Conservation (phyloP, 2,797 vertebrate species). For the Eospalax fontanierii region DNA sequence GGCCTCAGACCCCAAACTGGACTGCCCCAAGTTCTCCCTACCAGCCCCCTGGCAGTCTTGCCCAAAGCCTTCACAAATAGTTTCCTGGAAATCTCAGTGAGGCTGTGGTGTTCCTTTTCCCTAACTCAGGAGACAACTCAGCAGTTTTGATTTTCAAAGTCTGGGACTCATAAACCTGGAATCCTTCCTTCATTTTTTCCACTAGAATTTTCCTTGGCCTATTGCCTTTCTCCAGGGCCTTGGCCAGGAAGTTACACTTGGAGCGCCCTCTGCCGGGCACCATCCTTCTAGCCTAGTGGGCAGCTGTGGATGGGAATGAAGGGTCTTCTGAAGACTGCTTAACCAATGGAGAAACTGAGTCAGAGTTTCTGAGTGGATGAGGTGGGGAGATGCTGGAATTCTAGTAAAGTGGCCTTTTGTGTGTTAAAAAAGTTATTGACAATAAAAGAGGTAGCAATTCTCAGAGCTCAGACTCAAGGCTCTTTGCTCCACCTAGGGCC, state of each 20-base stretch:
- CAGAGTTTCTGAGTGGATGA: background rate
- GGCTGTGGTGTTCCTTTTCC: constrained; percentile 68
- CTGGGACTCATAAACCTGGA: constrained; percentile 81
- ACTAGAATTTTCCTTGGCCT: constrained; percentile 63
- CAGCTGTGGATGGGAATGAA: background rate
- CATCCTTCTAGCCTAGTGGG: background rate
- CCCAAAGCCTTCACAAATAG: constrained; percentile 63
- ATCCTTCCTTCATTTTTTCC: constrained; percentile 74
- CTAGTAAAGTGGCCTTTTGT: background rate
- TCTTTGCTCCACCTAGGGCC: background rate
- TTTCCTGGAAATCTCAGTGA: constrained; percentile 79
- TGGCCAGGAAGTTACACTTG: constrained; percentile 11
- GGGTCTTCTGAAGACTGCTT: background rate
- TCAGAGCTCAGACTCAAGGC: constrained; percentile 9
- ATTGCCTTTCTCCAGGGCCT: constrained; percentile 49
- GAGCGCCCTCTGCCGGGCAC: constrained; percentile 74
- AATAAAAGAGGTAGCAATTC: constrained; percentile 21
- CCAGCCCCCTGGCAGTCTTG: background rate
- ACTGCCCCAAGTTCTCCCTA: background rate
- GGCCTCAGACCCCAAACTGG: background rate
- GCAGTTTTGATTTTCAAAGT: constrained; percentile 84
- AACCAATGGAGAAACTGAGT: constrained; percentile 43
- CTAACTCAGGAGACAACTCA: constrained; percentile 75
- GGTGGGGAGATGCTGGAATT: background rate
- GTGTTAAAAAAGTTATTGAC: background rate